Conservation (phyloP, 2,113 vertebrate species). For the Bostrychus sinensis region DNA sequence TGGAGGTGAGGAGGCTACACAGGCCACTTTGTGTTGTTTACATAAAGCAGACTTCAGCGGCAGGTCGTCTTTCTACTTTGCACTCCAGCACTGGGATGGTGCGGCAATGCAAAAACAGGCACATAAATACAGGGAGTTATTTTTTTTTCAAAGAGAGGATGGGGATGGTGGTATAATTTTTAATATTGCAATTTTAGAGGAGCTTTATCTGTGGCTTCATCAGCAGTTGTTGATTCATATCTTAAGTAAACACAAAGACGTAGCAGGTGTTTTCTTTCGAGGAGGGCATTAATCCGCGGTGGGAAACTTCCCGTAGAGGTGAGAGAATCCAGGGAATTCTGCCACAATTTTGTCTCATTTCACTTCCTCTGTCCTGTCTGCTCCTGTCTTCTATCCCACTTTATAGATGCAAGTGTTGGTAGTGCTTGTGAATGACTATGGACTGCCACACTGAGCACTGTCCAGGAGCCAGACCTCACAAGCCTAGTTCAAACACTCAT, state of each 20-base stretch:
- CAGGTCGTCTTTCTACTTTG: conserved; percentile 15
- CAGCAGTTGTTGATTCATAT: conserved; percentile 41
- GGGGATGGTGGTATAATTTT: not conserved
- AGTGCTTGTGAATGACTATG: conserved; percentile 57
- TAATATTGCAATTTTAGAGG: conserved; percentile 17
- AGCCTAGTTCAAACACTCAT: conserved; percentile 45
- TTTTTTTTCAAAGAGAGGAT: not conserved
- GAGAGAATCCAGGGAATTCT: conserved; percentile 47
- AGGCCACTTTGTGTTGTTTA: conserved; percentile 26
- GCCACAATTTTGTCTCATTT: conserved; percentile 29
- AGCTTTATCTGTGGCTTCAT: conserved; percentile 37
- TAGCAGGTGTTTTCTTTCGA: conserved; percentile 47
- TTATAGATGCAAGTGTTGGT: conserved; percentile 21
- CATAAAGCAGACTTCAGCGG: conserved; percentile 38
- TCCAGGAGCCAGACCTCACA: conserved; percentile 45
- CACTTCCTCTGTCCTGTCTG: not conserved
- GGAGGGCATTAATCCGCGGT: conserved; percentile 63
- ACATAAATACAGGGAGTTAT: too few species aligned
- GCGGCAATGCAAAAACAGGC: not conserved
- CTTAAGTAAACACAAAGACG: conserved; percentile 23
- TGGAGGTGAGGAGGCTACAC: conserved; percentile 26
- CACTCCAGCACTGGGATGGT: conserved; percentile 6
- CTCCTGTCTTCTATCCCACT: conserved; percentile 1
- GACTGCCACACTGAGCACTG: conserved; percentile 52
- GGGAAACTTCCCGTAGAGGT: conserved; percentile 48